Conservation (phyloP, 2,797 vertebrate species). For the Myiothlypis coronata region DNA sequence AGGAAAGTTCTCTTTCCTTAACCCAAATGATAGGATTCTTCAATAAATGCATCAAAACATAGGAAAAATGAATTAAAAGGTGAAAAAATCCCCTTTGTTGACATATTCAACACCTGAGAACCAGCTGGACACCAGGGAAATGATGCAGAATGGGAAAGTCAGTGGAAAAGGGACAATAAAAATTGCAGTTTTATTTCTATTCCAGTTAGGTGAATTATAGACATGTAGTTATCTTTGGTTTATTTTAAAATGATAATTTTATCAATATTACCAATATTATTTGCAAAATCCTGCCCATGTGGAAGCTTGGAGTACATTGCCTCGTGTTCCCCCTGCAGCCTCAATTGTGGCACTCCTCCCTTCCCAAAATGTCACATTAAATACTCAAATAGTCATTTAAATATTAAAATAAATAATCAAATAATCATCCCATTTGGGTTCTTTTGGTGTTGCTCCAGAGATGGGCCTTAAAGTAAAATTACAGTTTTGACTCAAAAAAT, state of each 20-base stretch:
- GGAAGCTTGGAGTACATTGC: not conserved
- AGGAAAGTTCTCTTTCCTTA: not conserved
- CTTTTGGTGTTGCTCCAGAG: not conserved
- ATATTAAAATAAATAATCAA: not conserved
- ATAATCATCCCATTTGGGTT: not conserved
- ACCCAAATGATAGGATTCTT: not conserved
- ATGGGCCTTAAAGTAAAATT: not conserved
- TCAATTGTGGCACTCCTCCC: not conserved
- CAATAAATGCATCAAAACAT: not conserved
- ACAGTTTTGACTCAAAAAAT: not conserved
- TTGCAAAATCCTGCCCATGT: not conserved
- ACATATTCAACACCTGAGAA: not conserved
- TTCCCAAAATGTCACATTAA: not conserved
- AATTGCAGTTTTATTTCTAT: not conserved
- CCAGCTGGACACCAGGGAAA: not conserved
- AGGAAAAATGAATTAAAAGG: not conserved
- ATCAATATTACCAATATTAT: not conserved
- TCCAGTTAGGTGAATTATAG: not conserved
- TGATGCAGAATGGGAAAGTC: not conserved
- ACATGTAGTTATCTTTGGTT: not conserved
- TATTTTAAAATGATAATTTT: not conserved
- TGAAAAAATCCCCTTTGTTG: not conserved
- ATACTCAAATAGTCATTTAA: not conserved
- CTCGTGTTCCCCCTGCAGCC: fast-evolving
- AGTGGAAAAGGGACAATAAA: not conserved